phyloP scores from a whole-genome alignment of 2,888 invertebrate species.

The Campoplex capitator region DNA sequence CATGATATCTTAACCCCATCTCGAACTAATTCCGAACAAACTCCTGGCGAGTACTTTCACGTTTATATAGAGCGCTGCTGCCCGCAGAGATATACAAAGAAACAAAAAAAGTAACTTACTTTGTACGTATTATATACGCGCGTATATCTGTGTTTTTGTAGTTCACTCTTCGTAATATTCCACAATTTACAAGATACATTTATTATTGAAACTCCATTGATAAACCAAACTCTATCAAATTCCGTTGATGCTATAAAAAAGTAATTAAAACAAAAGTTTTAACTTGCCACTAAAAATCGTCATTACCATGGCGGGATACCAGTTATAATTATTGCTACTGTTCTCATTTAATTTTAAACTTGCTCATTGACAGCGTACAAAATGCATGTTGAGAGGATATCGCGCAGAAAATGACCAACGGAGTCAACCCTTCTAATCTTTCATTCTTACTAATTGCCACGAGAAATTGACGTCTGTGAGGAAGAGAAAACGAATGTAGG shows the following conservation, averaged over 20 bases:
- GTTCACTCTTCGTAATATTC: not conserved
- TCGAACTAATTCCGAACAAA: slow-evolving; percentile 78
- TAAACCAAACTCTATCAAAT: not conserved
- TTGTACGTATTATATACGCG: not conserved
- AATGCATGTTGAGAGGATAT: not conserved
- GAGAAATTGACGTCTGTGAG: not conserved
- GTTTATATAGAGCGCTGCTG: slow-evolving; percentile 35
- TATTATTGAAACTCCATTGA: not conserved
- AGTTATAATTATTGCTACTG: no score
- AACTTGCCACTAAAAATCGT: not conserved
- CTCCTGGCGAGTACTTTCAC: slow-evolving; percentile 66
- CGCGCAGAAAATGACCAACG: not conserved
- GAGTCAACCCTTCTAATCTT: not conserved
- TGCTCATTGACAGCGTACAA: not conserved
- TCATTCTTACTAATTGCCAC: not conserved
- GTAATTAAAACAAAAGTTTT: not conserved
- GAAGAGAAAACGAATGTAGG: not conserved
- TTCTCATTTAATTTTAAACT: not conserved
- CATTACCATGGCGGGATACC: not conserved
- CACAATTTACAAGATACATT: no score
- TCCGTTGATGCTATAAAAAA: not conserved
- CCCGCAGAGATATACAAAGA: not conserved
- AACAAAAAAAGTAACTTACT: not conserved
- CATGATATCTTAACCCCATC: slow-evolving; percentile 75
- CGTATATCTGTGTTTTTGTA: not conserved